A percentile compares a stretch with the other conserved stretches of the same genome.
These are phyloP conservation scores for Hypercompe scribonia DNA, from an alignment of 2,888 invertebrate genomes.

Conservation along the genomic window DNA sequence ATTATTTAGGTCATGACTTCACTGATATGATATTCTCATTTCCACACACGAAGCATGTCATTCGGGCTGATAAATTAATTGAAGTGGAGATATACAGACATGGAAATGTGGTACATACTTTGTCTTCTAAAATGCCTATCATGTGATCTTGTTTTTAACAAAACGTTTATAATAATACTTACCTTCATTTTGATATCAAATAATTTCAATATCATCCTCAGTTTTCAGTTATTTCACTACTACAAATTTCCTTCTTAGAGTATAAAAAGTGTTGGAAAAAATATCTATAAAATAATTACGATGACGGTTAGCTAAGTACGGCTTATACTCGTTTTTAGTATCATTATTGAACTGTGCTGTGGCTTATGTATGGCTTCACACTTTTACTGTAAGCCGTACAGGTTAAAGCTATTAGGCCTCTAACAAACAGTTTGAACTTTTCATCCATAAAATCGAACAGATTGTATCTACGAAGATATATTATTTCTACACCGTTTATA, in stretches of 20 bases:
- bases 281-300: background rate
- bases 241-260: background rate
- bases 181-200: background rate
- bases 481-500: background rate
- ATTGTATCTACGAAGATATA: too few species aligned
- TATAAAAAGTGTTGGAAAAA: background rate
- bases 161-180: background rate
- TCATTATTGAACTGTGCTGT: background rate
- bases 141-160: background rate
- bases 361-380: background rate
- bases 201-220: background rate
- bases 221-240: background rate
- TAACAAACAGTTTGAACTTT: background rate
- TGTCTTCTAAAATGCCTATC: background rate
- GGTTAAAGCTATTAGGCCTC: background rate
- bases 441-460: background rate
- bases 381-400: background rate
- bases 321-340: background rate
- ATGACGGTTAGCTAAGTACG: background rate
- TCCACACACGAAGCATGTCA: background rate
- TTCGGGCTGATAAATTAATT: background rate
- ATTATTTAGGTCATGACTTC: background rate
- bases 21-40: background rate
- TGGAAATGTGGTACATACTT: background rate
- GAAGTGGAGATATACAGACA: background rate